Evolutionary conservation across 2,888 invertebrate species (phyloP), one percentile per base, ranked within the genome.

Genomic region (Plebejus anna): DNA sequence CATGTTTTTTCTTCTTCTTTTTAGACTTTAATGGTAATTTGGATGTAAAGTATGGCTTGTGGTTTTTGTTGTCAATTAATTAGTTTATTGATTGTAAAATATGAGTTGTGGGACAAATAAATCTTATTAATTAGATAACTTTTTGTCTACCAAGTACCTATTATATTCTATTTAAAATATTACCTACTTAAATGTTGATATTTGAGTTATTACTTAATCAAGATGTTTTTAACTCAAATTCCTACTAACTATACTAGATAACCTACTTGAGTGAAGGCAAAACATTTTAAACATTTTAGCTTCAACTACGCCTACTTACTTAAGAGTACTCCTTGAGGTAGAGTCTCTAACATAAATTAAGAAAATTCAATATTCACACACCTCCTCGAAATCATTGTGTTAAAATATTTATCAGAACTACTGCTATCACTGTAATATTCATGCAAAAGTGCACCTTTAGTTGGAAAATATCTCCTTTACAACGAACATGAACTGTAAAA

Each of bases 41-140:
- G 13, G 66, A 32, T 32, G 13, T 66, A 66, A 66, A 36, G 5
- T 66, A 66, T 66, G 32, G 16, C 9, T 66, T 66, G 66, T 66
- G 66, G 32, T 66, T 66, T 66, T 66, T 66, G 13, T 66, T 66
- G 32, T 66, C 66, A 66, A 66, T 32, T 66, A 66, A 66, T 66
- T 16, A 66, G 32, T 28, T 66, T 66, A 66, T 66, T 66, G 66
- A 66, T 66, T 32, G 66, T 32, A 66, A 66, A 32, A 66, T 66
- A 66, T 66, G 66, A 66, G 61, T 66, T 4, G 13, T 36, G 32
- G 66, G 32, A 32, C 2, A 16, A 4, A 66, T 66, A 5, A 36
- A 66, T 66, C 22, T 1, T 66, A 36, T 13, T 36, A 66, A 66
- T 66, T 13, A 66, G 32, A 13, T 36, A 66, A 36, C 13, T 66